Evolutionary conservation across 2,888 invertebrate genomes (phyloP), one percentile per base, ranked within the genome.

Genomic region (Lasioglossum morio): DNA sequence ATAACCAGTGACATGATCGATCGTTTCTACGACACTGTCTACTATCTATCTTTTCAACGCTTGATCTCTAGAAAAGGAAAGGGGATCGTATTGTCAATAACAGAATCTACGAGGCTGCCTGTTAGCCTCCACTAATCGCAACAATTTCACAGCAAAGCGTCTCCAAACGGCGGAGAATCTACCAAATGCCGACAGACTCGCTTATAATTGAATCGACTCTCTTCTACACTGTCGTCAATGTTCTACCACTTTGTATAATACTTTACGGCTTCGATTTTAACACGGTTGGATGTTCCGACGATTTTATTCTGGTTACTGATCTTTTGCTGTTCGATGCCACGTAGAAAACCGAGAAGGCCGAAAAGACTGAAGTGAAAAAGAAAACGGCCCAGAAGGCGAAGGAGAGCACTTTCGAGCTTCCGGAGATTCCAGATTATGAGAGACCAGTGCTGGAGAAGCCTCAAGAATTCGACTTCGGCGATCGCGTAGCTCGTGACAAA

Each of bases 371-470:
- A 37, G 89, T 88, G 4, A 95, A 95, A 90, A 95, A 94, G 80
- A 95, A 94, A 79, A 74, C 75, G n/a, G 90, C 92, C 37, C 94
- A 94, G 78, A 91, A 88, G 16, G 92, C 92, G 82, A 95, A 94
- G 89, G 94, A 93, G 43, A 93, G 93, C 89, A 92, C 82, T 63
- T 95, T 94, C 83, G 95, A 95, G 40, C 92, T 95, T 77, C 95
- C 95, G 16, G 95, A 95, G 82, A 95, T 95, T 81, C 95, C 95
- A 23, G 98, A 98, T 94, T 98, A 98, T 92, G 98, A 98, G 53
- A 96, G 92, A 30, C 48, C 89, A 0, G 92, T 92, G 0, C 88
- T 93, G 12, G 94, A 93, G 89, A 95, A 95, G 82, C 94, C 94
- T 3, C 93, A 91, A 83, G 95, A 94, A 89, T 95, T 95, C 83